Evolutionary conservation across 2,797 vertebrate genomes (phyloP), one percentile per base, ranked within the genome.

Genomic region (Enteromius trimaculatus): DNA sequence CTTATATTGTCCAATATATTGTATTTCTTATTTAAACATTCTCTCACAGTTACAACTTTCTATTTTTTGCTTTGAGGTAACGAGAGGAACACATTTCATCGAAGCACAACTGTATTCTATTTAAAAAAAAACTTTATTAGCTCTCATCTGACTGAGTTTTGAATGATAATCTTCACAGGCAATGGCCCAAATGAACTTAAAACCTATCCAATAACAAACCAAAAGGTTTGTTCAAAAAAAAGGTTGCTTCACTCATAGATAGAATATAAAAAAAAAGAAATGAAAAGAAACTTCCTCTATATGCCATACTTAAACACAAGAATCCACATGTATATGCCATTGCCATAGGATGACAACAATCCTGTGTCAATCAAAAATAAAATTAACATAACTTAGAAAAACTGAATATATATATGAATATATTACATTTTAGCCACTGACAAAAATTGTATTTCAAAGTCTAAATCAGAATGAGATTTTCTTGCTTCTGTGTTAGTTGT

Each of bases 371-470:
- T 66, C 82, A 85, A 76, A 92, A 71, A 89, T 85, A 84, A 90
- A 93, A 91, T 93, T 92, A 90, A 90, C 91, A 92, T 95, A 94
- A 95, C 88, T 95, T 93, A 89, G 55, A 77, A 82, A 88, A 84
- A 72, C 29, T 47, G 76, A 80, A 86, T 80, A 88, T 70, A 71
- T 77, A 82, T 42, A 81, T 85, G 86, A 86, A 89, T 89, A 89
- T 89, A 89, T 89, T 89, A 89, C 88, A 83, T 86, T 87, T 89
- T 51, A 23, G 75, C 66, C 72, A 83, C 62, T 34, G 47, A 78
- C 55, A 82, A 47, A 51, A 77, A 81, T 13, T 65, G 84, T 49
- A 65, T 51, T 39, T 68, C 51, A 79, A 68, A 71, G 42, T 2
- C 10, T 65, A 84, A 79, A 72, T 75, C 74, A 26, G 44, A 83